These are phyloP conservation scores for Papilio demoleus DNA, from an alignment of 2,888 invertebrate species.

Conservation along the genomic window DNA sequence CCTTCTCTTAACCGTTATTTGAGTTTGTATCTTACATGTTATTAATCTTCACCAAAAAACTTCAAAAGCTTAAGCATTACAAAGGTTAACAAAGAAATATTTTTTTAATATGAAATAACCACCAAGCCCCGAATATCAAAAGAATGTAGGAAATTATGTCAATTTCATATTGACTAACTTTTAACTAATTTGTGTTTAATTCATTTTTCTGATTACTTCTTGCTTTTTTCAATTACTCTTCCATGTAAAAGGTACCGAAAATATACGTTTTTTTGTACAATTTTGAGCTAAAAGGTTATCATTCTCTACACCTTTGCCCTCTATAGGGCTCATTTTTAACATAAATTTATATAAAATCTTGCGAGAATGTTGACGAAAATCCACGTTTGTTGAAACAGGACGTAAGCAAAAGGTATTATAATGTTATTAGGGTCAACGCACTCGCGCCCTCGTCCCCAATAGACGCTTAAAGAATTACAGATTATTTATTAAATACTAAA, in stretches of 20 bases:
- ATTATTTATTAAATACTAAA: too few relatives aligned
- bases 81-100: neutral
- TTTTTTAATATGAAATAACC: neutral
- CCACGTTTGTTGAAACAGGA: constrained; percentile 1
- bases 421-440: constrained; percentile 15
- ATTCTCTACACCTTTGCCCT: neutral
- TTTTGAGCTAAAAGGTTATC: too few relatives aligned
- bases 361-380: neutral
- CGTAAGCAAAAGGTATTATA: constrained; percentile 5
- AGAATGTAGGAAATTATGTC: too few relatives aligned
- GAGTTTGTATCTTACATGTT: neutral
- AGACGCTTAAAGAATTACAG: constrained; percentile 9
- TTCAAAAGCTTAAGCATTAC: neutral
- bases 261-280: too few relatives aligned
- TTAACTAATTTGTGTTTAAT: too few relatives aligned
- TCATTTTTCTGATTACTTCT: too few relatives aligned
- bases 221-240: too few relatives aligned
- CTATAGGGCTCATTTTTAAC: neutral
- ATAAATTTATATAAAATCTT: neutral
- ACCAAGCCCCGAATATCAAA: too few relatives aligned
- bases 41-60: neutral
- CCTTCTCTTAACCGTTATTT: constrained; percentile 29
- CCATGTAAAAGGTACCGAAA: too few relatives aligned
- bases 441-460: constrained; percentile 19
- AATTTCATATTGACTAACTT: too few relatives aligned